phyloP scores from a whole-genome alignment of 2,113 vertebrate genomes.

The Nanorana parkeri region DNA sequence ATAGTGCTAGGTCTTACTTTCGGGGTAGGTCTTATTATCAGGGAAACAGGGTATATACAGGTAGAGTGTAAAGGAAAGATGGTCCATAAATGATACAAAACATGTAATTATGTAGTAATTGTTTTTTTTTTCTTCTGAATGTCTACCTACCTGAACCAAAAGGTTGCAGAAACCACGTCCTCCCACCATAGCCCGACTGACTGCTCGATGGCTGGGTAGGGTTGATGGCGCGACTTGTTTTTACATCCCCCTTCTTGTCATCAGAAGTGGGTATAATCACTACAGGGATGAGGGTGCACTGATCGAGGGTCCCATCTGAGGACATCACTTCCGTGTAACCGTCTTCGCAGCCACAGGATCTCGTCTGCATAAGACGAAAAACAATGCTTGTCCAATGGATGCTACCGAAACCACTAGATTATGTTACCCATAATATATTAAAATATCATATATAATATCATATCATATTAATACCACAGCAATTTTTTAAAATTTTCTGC shows the following conservation, averaged over 20 bases:
- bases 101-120: not conserved
- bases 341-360: slow-evolving; percentile 86
- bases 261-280: slow-evolving; percentile 89
- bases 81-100: too few species aligned
- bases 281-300: slow-evolving; percentile 90
- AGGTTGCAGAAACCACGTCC: slow-evolving; percentile 96
- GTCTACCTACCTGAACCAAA: slow-evolving; percentile 87
- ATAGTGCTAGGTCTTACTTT: too few species aligned
- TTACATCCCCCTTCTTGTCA: slow-evolving; percentile 89
- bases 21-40: too few species aligned
- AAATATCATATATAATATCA: too few species aligned
- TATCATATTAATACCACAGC: too few species aligned
- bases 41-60: too few species aligned
- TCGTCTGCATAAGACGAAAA: slow-evolving; percentile 77
- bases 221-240: slow-evolving; percentile 92
- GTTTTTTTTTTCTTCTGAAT: not conserved
- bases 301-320: slow-evolving; percentile 83
- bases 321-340: slow-evolving; percentile 94
- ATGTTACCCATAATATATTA: too few species aligned
- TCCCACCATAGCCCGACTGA: slow-evolving; percentile 81
- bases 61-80: too few species aligned
- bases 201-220: slow-evolving; percentile 83
- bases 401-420: too few species aligned
- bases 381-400: too few species aligned
- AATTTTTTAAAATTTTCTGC: too few species aligned